Base-by-base conservation (phyloP, 1,140 invertebrate species). In the Lethrus apterus region DNA sequence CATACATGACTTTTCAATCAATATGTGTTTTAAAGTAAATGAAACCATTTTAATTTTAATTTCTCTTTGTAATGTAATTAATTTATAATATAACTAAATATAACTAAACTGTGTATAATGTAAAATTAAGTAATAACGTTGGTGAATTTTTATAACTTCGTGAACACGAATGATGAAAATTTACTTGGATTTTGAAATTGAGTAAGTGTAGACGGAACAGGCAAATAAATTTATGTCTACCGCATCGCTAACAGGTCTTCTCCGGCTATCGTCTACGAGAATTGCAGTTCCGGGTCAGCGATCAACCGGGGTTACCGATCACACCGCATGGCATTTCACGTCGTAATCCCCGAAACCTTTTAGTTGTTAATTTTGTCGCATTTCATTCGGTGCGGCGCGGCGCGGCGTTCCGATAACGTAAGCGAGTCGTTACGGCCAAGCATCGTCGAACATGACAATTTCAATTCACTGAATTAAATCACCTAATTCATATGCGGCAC, bases 191-290 rank as follows among this genome's bases (percentile, higher is more conserved):
- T n/a, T n/a, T n/a, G n/a, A n/a, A n/a, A n/a, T n/a, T n/a, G n/a
- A n/a, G n/a, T n/a, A n/a, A n/a, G n/a, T n/a, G n/a, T n/a, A n/a
- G n/a, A n/a, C n/a, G n/a, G n/a, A n/a, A n/a, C n/a, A n/a, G n/a
- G n/a, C 47, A 53, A 53, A 53, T 53, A 53, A 53, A 53, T 53
- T 53, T 47, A 44, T 43, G 36, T 24, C 42, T 44, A 53, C 51
- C 46, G 47, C 51, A 52, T 43, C 43, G 51, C 44, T 46, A 53
- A 53, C 47, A 43, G 47, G 46, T 32, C 35, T 35, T 19, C 38
- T 43, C 46, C 40, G 41, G 42, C 42, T 23, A 38, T 30, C 32
- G 38, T 34, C 46, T 42, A 33, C 42, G 46, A 46, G 47, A 53
- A 53, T 50, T 49, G 36, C 48, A 44, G 51, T 53, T 53, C 43